These are phyloP conservation scores for Latheticus oryzae DNA, from an alignment of 2,888 invertebrate species.

Conservation along the genomic window DNA sequence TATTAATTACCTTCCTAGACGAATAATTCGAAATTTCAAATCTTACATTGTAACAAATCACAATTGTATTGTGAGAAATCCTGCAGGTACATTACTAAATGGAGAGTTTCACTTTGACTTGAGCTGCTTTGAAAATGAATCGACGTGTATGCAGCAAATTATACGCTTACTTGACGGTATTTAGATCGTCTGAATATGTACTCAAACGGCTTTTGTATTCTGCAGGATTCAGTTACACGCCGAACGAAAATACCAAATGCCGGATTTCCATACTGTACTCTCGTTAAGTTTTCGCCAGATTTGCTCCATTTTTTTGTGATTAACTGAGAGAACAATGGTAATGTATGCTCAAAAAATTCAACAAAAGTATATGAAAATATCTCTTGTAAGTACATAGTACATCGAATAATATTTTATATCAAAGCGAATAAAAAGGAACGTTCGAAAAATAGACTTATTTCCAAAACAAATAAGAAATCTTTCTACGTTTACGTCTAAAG, in stretches of 20 bases:
- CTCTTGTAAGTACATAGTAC: too few species aligned
- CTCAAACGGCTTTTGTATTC: constrained; percentile 34
- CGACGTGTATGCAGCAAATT: constrained; percentile 35
- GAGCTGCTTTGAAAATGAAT: constrained; percentile 23
- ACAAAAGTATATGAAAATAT: too few species aligned
- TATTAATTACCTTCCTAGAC: neutral
- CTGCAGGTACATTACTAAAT: constrained; percentile 14
- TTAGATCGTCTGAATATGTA: constrained; percentile 35
- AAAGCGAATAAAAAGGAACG: neutral
- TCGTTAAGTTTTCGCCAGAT: neutral
- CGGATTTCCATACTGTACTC: neutral
- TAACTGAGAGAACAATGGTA: too few species aligned
- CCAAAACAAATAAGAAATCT: constrained; percentile 13
- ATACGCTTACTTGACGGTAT: constrained; percentile 37
- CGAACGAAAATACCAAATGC: constrained; percentile 9
- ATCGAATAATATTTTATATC: too few species aligned
- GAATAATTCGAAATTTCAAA: constrained; percentile 19
- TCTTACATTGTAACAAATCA: constrained; percentile 22
- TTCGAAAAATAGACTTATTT: constrained; percentile 1
- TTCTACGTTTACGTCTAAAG: neutral
- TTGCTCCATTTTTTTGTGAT: neutral
- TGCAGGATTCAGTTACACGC: constrained; percentile 24
- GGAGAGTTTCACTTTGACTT: constrained; percentile 37
- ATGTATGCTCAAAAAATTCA: too few species aligned
- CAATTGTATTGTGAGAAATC: constrained; percentile 18